Conservation (phyloP, 2,888 invertebrate genomes). For the Nemoura dubitans region DNA sequence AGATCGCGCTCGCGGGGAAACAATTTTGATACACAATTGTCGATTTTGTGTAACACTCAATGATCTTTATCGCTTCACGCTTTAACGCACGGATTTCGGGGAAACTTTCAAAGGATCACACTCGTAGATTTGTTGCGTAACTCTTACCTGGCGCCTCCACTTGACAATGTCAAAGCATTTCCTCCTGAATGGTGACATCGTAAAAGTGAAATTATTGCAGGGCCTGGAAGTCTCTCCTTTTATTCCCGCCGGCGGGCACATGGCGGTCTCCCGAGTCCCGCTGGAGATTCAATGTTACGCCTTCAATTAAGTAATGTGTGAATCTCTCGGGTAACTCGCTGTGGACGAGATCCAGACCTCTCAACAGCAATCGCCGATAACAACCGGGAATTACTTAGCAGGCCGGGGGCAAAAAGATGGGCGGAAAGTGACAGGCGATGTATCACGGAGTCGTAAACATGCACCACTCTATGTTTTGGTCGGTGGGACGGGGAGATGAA, state of each 20-base stretch:
- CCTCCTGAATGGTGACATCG: background rate
- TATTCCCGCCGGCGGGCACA: background rate
- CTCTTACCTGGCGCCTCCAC: background rate
- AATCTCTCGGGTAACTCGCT: background rate
- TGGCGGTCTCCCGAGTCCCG: background rate
- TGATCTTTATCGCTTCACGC: background rate
- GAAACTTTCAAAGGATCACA: too few relatives aligned
- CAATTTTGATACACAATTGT: background rate
- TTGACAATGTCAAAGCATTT: background rate
- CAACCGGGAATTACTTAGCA: background rate
- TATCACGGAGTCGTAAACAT: background rate
- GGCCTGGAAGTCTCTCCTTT: too few relatives aligned
- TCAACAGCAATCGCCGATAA: background rate
- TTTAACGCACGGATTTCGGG: background rate
- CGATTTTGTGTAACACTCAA: background rate
- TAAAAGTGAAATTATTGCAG: too few relatives aligned
- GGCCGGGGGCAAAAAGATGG: background rate
- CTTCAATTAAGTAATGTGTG: background rate
- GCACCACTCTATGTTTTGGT: background rate
- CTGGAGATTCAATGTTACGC: background rate
- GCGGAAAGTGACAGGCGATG: background rate
- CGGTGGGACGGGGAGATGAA: too few relatives aligned
- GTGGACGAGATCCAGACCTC: background rate
- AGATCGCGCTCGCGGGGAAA: background rate
- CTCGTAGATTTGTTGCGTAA: background rate